A percentile compares a stretch with the other conserved stretches of the same genome.
These are phyloP conservation scores for Drosophila helvetica DNA, from an alignment of 2,888 invertebrate genomes.

Conservation along the genomic window DNA sequence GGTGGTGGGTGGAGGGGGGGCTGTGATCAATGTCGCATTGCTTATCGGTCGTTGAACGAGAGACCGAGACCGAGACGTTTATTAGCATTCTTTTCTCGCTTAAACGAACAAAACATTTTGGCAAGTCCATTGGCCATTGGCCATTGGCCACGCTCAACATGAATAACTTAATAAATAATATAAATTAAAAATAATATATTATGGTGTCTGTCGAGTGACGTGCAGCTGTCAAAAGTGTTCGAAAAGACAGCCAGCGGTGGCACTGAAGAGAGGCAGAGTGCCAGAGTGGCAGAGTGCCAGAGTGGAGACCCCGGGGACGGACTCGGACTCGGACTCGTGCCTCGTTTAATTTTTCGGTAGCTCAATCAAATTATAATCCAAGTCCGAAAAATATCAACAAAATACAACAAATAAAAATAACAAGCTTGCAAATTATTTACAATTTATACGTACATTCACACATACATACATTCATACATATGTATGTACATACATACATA, in stretches of 20 bases:
- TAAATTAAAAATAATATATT: slow-evolving; percentile 53
- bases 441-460: slow-evolving; percentile 40
- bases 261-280: slow-evolving; percentile 9
- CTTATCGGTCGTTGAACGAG: slow-evolving; percentile 46
- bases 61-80: slow-evolving; percentile 28
- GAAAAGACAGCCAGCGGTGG: slow-evolving; percentile 4
- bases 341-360: slow-evolving; percentile 54
- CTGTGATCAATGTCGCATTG: slow-evolving; percentile 38
- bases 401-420: too few species aligned
- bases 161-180: slow-evolving; percentile 63
- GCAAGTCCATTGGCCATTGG: slow-evolving; percentile 63
- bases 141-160: slow-evolving; percentile 64
- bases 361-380: slow-evolving; percentile 52
- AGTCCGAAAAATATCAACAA: slow-evolving; percentile 12
- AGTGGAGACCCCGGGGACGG: slow-evolving; percentile 5
- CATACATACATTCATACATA: too few species aligned
- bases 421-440: slow-evolving; percentile 54
- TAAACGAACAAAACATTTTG: slow-evolving; percentile 30
- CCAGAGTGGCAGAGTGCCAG: background rate
- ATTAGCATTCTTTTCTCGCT: slow-evolving; percentile 51
- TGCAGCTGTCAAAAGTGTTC: slow-evolving; percentile 45
- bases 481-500: slow-evolving; percentile 13
- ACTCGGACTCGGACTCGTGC: slow-evolving; percentile 24
- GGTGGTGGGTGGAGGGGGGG: slow-evolving; percentile 6
- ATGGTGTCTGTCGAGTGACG: slow-evolving; percentile 40